Evolutionary conservation across 2,797 vertebrate genomes (phyloP).

Genomic region (Anguilla pacifica): DNA sequence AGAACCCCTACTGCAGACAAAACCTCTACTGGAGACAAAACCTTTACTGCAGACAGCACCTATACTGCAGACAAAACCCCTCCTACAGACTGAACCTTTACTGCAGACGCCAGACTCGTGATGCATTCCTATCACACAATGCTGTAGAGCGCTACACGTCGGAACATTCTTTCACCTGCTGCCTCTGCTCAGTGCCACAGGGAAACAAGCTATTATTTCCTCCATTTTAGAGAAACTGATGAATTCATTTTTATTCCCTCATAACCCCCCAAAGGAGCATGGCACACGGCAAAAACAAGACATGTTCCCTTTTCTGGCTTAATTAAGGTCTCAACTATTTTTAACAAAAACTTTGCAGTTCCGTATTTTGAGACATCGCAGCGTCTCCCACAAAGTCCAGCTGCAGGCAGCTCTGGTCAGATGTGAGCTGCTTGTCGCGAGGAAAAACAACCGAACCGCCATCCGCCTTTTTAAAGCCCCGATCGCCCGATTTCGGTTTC

Average conservation of each 20-base stretch:
- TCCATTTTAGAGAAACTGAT: neutral
- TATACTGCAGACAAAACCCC: too few species aligned
- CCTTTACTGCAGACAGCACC: too few species aligned
- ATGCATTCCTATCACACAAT: too few species aligned
- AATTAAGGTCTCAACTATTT: conserved; percentile 83
- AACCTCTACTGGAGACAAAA: too few species aligned
- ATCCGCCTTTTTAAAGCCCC: conserved; percentile 20
- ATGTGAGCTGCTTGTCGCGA: conserved; percentile 50
- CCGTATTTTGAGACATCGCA: conserved; percentile 83
- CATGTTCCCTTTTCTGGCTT: conserved; percentile 78
- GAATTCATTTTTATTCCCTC: neutral
- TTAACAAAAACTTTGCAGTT: conserved; percentile 79
- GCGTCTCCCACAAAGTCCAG: conserved; percentile 71
- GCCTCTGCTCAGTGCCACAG: too few species aligned
- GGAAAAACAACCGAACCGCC: conserved; percentile 58
- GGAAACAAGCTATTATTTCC: too few species aligned
- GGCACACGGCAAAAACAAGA: conserved; percentile 72
- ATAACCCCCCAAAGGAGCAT: conserved; percentile 46
- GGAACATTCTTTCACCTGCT: neutral
- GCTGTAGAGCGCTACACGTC: too few species aligned
- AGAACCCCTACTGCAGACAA: too few species aligned
- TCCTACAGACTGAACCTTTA: too few species aligned
- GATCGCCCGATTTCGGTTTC: neutral
- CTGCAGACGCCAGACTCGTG: too few species aligned
- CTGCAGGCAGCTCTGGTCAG: conserved; percentile 53